Evolutionary conservation across 2,888 invertebrate genomes (phyloP).

Genomic region (Geophilus truncorum): DNA sequence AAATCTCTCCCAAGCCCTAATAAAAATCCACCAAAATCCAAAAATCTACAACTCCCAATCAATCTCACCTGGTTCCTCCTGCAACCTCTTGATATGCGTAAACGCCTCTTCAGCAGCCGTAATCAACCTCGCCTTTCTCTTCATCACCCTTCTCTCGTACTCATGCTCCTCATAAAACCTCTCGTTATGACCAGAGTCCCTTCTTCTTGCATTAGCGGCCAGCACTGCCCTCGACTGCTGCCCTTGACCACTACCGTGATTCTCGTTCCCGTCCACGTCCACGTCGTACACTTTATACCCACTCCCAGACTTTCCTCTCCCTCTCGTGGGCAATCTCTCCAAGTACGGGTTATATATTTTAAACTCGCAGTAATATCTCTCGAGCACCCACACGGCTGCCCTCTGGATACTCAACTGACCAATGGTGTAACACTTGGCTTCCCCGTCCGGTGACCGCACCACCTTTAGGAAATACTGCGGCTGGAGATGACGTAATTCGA

Average conservation of each 20-base stretch:
- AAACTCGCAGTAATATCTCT: slow-evolving; percentile 94
- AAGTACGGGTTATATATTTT: slow-evolving; percentile 94
- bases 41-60: background rate
- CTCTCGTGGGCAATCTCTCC: slow-evolving; percentile 67
- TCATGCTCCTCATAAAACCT: slow-evolving; percentile 97
- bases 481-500: slow-evolving; percentile 88
- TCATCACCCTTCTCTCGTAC: slow-evolving; percentile 85
- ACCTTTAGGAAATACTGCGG: slow-evolving; percentile 67
- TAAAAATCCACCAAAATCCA: background rate
- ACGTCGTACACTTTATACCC: slow-evolving; percentile 95
- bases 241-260: slow-evolving; percentile 55
- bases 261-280: slow-evolving; percentile 57
- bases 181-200: slow-evolving; percentile 93
- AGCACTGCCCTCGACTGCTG: slow-evolving; percentile 65
- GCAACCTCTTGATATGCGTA: slow-evolving; percentile 85
- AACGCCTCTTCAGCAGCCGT: slow-evolving; percentile 97
- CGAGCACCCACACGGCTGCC: slow-evolving; percentile 89
- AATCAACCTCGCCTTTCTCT: slow-evolving; percentile 80
- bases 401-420: slow-evolving; percentile 83
- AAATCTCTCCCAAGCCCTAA: background rate
- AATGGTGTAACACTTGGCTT: slow-evolving; percentile 78
- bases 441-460: slow-evolving; percentile 92
- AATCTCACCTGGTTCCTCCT: slow-evolving; percentile 54
- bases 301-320: slow-evolving; percentile 31
- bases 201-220: slow-evolving; percentile 72